Evolutionary conservation across 2,797 vertebrate species (phyloP).

Genomic region (Dromococcyx pavoninus): DNA sequence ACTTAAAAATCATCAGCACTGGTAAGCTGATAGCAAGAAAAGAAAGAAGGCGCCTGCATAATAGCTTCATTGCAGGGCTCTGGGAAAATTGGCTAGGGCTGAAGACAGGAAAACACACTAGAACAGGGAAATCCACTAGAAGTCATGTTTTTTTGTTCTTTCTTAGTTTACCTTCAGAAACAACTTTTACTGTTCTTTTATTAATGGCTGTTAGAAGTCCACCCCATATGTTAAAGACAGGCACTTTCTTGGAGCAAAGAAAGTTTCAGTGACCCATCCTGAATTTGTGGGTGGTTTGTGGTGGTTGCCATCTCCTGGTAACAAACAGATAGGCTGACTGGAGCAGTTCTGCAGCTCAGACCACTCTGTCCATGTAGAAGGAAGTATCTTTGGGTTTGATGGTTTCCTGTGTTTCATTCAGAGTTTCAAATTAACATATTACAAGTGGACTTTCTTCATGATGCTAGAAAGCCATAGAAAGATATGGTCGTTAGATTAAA

Average conservation of each 20-base stretch:
- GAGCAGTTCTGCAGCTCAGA: background rate
- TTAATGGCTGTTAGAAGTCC: background rate
- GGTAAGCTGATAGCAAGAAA: background rate
- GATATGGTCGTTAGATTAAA: background rate
- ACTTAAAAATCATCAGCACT: background rate
- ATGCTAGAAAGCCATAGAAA: background rate
- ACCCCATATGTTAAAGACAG: background rate
- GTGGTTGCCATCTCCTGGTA: background rate
- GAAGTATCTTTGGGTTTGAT: background rate
- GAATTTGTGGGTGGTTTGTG: background rate
- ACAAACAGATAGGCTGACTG: background rate
- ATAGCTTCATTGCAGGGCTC: background rate
- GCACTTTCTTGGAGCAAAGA: background rate
- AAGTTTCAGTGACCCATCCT: background rate
- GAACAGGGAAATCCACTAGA: background rate
- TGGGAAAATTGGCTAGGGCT: background rate
- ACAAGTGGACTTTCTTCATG: background rate
- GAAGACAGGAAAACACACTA: background rate
- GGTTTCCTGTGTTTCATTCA: background rate
- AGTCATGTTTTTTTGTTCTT: background rate
- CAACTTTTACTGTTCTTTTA: background rate
- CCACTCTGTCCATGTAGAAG: background rate
- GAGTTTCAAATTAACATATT: background rate
- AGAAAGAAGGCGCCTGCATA: background rate
- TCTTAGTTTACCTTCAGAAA: background rate